phyloP scores from a whole-genome alignment of 2,888 invertebrate genomes.

The Phania funesta region DNA sequence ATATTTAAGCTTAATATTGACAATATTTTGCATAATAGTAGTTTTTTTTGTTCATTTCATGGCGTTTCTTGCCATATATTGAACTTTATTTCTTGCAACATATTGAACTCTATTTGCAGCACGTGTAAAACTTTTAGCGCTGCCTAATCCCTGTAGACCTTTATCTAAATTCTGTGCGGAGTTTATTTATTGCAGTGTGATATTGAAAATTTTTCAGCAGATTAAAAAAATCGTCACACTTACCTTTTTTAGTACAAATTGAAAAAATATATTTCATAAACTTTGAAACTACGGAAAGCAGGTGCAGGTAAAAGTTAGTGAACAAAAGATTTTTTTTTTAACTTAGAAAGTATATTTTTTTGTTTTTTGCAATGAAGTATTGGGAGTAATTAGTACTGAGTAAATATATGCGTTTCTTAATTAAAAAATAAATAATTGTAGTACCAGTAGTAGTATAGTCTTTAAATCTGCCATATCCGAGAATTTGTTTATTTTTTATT shows the following conservation, averaged over 20 bases:
- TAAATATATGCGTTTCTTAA: background rate
- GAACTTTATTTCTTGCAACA: too few species aligned
- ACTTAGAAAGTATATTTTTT: background rate
- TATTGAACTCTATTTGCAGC: too few species aligned
- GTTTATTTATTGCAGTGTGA: conserved; percentile 14
- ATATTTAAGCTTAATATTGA: too few species aligned
- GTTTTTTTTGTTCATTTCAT: too few species aligned
- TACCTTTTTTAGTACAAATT: conserved; percentile 48
- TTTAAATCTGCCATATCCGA: conserved; percentile 68
- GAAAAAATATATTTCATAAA: background rate
- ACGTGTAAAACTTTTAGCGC: too few species aligned
- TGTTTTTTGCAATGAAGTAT: conserved; percentile 46
- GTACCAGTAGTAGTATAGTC: conserved; percentile 67
- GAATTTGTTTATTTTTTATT: conserved; percentile 45
- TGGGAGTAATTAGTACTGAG: background rate
- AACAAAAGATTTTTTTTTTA: conserved; percentile 15
- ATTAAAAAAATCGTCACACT: conserved; percentile 48
- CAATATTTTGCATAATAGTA: too few species aligned
- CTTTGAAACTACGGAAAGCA: conserved; percentile 42
- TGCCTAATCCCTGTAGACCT: background rate
- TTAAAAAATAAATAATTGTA: conserved; percentile 42
- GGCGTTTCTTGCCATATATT: too few species aligned
- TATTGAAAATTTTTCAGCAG: conserved; percentile 28
- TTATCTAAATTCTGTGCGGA: conserved; percentile 49
- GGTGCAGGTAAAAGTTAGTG: conserved; percentile 22